Base-by-base conservation (phyloP, 2,113 vertebrate genomes). In the Hystrix brachyura region DNA sequence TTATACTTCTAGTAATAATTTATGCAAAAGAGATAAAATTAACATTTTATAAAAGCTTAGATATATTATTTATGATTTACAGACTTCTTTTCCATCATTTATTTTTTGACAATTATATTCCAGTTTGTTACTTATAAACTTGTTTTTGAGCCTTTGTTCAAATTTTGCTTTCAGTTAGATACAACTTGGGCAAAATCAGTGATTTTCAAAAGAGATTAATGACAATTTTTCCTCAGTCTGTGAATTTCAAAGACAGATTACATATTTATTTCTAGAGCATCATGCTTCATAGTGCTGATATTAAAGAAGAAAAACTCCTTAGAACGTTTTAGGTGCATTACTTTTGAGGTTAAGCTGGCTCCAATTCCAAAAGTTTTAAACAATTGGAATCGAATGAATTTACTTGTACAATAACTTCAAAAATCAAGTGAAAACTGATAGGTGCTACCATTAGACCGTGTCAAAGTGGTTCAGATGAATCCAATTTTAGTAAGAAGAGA, bases 391-490 rank as follows among this genome's bases (percentile, higher is more conserved):
- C 79, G 93, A 76, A 97, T 96, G 96, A 98, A 93, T 88, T 94
- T 96, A 80, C 71, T 97, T 97, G 81, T 95, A 97, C 82, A 97
- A 97, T 96, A 97, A 95, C 91, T 88, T 87, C 85, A 97, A 98
- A 96, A 98, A 98, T 97, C 64, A 96, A 97, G 84, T 86, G 87
- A 80, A 98, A 98, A 97, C 98, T 97, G 91, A 95, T 94, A 98
- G 95, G 78, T 98, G 90, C 98, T 96, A 89, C 34, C 87, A 64
- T 98, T 97, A 96, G 64, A 94, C 72, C 91, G 72, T 93, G 83
- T 79, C 96, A 97, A 96, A 97, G 92, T 95, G 96, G 96, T 95
- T 98, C 96, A 98, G 95, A 90, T 97, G 90, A 98, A 98, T 97
- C 21, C 84, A 98, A 96, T 98, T 97, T 97, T 90, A 72, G 67